Base-by-base conservation (phyloP, 2,113 vertebrate species). In the Rhineura floridana region DNA sequence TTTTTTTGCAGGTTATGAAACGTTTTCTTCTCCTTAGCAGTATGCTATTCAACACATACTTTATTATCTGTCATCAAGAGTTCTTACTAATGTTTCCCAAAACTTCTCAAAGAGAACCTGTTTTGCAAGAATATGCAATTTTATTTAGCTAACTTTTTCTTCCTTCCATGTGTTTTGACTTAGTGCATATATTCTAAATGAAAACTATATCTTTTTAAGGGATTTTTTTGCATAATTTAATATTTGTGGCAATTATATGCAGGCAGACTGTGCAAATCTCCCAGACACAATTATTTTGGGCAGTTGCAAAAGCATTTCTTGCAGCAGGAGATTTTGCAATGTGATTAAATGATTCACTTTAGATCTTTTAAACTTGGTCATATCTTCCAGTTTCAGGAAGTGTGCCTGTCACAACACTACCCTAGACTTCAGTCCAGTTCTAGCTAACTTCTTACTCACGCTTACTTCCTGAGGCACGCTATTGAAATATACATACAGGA, bases 271-370 rank as follows among this genome's bases (percentile, higher is more conserved):
- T 52, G 42, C 48, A 46, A 11, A 67, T 67, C 15, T 63, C 59
- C 25, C 55, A 46, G 6, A 65, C 23, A 81, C 7, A n/a, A 65
- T 42, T 55, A 86, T 30, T 19, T 42, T 52, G 63, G 59, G 46
- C 76, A 77, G 70, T n/a, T 82, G 59, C 36, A 89, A 80, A 81
- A 52, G 17, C n/a, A 76, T 73, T 87, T 79, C 50, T 33, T 55
- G 42, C 25, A 36, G 17, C 44, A 76, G 25, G 75, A 62, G 17
- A 65, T 89, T 81, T 85, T 81, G 78, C 69, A 76, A 67, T 73
- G 42, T 44, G 39, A 52, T 65, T 39, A 55, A 89, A 39, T 85
- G 78, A 90, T 81, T 82, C 70, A 77, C 12, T 90, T 65, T 55
- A 21, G 48, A 69, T 39, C 30, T 67, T 77, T 84, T n/a, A n/a